Percentiles rank a stretch among this genome's conserved stretches.
phyloP scores from a whole-genome alignment of 2,113 vertebrate species.

The Corythornis vintsioides region DNA sequence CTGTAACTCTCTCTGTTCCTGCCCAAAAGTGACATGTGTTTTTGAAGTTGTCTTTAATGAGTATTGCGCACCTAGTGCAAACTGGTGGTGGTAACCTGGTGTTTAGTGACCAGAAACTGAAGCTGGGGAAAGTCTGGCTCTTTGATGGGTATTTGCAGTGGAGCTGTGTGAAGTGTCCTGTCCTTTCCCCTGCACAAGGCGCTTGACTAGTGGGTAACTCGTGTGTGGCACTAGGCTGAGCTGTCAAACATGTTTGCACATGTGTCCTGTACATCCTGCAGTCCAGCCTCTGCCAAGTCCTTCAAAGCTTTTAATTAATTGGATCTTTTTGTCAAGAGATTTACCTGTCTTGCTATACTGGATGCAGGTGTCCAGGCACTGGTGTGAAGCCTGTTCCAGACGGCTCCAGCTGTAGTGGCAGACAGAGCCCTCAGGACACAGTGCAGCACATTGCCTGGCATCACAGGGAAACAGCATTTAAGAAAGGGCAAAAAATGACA shows the following conservation, averaged over 20 bases:
- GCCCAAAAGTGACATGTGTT: neutral
- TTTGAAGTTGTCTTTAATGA: neutral
- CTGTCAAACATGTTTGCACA: neutral
- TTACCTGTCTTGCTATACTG: neutral
- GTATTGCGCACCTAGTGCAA: neutral
- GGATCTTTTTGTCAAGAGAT: neutral
- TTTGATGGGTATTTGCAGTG: neutral
- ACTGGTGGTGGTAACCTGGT: neutral
- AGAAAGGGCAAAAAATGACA: neutral
- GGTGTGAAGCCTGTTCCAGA: rapidly evolving
- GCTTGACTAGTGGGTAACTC: rapidly evolving
- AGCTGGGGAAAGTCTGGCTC: neutral
- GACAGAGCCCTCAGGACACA: rapidly evolving
- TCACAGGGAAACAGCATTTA: neutral
- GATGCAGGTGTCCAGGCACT: rapidly evolving
- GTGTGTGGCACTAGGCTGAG: no score
- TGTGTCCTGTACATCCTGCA: no score
- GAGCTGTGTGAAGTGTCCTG: neutral
- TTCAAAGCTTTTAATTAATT: neutral
- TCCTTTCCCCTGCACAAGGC: neutral
- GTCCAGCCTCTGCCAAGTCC: neutral
- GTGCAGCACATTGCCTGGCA: neutral
- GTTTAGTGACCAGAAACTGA: neutral
- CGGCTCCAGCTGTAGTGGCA: rapidly evolving
- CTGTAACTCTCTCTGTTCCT: neutral